Base-by-base conservation (phyloP, 2,113 vertebrate species). In the Larimichthys crocea region DNA sequence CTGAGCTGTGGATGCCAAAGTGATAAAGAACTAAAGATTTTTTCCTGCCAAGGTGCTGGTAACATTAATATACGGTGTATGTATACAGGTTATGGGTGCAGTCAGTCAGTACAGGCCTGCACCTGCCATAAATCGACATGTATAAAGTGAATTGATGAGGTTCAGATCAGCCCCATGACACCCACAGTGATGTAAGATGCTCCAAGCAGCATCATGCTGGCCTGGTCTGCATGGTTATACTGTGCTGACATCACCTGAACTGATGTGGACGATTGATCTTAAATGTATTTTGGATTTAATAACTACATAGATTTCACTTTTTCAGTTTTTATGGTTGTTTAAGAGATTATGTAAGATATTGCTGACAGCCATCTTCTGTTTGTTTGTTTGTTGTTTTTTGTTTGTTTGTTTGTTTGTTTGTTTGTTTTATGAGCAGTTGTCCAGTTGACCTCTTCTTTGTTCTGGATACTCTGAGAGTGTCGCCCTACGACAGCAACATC, bases 391-490 rank as follows among this genome's bases (percentile, higher is more conserved):
- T n/a, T n/a, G n/a, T n/a, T n/a, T n/a, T n/a, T n/a, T n/a, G n/a
- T n/a, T n/a, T n/a, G n/a, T n/a, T n/a, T n/a, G n/a, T n/a, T 50
- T 78, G 3, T 70, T 67, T 53, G 40, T 67, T 55, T 70, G 66
- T 70, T 73, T 89, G 61, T 57, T 84, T 56, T 81, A 48, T 71
- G 20, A 84, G 19, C 95, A 99, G 98, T 61, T 99, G 98, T 86
- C 98, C 98, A 0, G 98, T 98, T 93, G 98, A 99, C 91, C 91
- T 99, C 46, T 99, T 97, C 93, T 99, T 99, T 0, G 97, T 99
- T 4, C 88, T 99, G 96, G 98, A 99, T 86, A 99, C 98, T 99
- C 98, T 0, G 98, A 99, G 90, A 99, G 98, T 0, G 98, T 99
- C 0, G 98, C 98, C 67, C 93, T 99, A 75, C 91, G 98, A 90